Percentiles rank a stretch among this genome's conserved stretches.
Evolutionary conservation across 2,888 invertebrate genomes (phyloP).

Genomic region (Invenusta paracnida): DNA sequence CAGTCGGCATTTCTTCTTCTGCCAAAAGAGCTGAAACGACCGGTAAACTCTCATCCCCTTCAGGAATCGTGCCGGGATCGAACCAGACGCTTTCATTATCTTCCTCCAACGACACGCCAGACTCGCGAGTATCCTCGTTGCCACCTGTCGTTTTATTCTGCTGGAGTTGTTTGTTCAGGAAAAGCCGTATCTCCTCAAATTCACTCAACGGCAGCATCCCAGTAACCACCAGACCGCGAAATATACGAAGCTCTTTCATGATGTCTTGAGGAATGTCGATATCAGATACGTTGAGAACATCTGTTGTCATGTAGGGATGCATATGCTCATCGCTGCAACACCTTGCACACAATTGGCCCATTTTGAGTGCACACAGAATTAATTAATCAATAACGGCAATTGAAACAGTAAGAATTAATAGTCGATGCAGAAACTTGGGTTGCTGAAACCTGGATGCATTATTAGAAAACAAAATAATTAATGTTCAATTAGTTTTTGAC

Average conservation of each 20-base stretch:
- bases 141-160: not conserved
- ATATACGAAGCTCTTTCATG: constrained; percentile 3
- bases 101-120: not conserved
- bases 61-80: too few species aligned
- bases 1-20: too few species aligned
- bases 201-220: constrained; percentile 2
- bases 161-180: not conserved
- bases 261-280: not conserved
- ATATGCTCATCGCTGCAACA: not conserved
- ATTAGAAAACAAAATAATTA: too few species aligned
- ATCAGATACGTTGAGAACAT: not conserved
- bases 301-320: not conserved
- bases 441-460: too few species aligned
- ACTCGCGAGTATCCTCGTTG: not conserved
- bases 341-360: not conserved
- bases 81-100: too few species aligned
- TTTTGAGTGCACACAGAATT: too few species aligned
- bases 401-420: too few species aligned
- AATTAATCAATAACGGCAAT: too few species aligned
- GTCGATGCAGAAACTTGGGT: too few species aligned
- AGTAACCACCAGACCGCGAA: not conserved
- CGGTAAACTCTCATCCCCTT: too few species aligned
- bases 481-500: too few species aligned
- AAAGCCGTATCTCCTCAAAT: not conserved
- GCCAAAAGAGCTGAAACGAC: too few species aligned